A percentile compares a stretch with the other conserved stretches of the same genome.
phyloP scores from a whole-genome alignment of 1,140 invertebrate species.

The Lucilia sericata region DNA sequence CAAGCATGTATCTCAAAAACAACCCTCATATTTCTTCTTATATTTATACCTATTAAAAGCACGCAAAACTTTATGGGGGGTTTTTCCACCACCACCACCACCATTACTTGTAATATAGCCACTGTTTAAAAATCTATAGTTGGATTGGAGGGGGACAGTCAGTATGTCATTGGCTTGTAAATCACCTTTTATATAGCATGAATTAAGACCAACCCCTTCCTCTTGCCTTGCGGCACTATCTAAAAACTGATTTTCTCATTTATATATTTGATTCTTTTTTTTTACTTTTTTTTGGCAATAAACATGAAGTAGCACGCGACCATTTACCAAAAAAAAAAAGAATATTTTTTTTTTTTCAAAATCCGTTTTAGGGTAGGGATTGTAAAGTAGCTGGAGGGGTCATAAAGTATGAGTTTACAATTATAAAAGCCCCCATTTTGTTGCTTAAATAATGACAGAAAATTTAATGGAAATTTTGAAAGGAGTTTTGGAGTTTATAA shows the following conservation, averaged over 20 bases:
- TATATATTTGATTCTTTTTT: neutral
- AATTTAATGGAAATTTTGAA: no score
- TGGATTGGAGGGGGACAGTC: neutral
- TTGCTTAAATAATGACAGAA: no score
- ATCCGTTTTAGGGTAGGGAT: neutral
- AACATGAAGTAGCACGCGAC: constrained; percentile 17
- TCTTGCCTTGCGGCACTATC: neutral
- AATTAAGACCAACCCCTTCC: neutral
- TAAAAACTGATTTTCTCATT: neutral
- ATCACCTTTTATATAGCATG: neutral
- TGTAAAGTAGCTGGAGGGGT: neutral
- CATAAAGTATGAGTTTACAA: neutral
- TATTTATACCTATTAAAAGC: neutral
- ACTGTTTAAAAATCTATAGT: neutral
- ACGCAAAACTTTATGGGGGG: neutral
- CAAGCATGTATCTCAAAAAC: neutral
- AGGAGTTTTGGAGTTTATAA: no score
- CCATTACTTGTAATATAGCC: no score
- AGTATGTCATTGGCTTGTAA: constrained; percentile 27
- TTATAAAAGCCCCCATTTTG: neutral
- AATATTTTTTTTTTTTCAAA: neutral
- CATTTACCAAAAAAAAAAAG: neutral
- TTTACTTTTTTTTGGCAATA: neutral
- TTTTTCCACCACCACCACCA: neutral
- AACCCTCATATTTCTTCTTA: neutral